phyloP scores from a whole-genome alignment of 2,797 vertebrate genomes.

The Lutjanus argentimaculatus region DNA sequence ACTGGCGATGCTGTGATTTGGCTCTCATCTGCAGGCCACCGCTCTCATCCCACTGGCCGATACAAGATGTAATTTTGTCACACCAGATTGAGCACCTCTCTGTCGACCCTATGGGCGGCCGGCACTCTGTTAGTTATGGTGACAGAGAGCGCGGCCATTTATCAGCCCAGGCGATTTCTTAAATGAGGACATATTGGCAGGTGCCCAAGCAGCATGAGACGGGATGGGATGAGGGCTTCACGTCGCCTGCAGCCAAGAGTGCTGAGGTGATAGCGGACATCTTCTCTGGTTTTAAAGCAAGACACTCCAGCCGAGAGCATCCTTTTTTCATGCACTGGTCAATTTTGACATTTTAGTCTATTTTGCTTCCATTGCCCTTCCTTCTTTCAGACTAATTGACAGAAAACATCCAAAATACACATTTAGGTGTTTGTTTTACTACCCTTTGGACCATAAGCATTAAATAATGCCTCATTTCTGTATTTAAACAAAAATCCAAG shows the following conservation, averaged over 20 bases:
- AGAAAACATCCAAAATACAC: too few relatives aligned
- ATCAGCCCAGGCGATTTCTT: conserved; percentile 56
- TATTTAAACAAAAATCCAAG: too few relatives aligned
- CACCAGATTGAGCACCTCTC: conserved; percentile 66
- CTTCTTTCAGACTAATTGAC: too few relatives aligned
- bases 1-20: conserved; percentile 38
- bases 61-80: conserved; percentile 63
- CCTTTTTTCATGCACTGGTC: too few relatives aligned
- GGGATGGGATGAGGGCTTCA: conserved; percentile 8
- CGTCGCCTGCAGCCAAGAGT: conserved; percentile 28
- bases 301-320: too few relatives aligned
- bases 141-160: conserved; percentile 61
- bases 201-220: conserved; percentile 49
- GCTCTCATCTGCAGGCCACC: conserved; percentile 29
- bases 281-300: conserved; percentile 21
- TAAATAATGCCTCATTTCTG: too few relatives aligned
- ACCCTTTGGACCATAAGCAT: too few relatives aligned
- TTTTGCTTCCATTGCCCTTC: too few relatives aligned
- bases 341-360: too few relatives aligned
- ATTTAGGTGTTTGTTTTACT: too few relatives aligned
- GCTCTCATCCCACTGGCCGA: conserved; percentile 45
- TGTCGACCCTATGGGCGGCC: conserved; percentile 34
- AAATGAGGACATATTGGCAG: conserved; percentile 74
- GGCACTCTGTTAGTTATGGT: conserved; percentile 56
- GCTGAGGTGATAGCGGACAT: conserved; percentile 37